Conservation (phyloP, 2,797 vertebrate genomes). For the Rhinogobio ventralis region DNA sequence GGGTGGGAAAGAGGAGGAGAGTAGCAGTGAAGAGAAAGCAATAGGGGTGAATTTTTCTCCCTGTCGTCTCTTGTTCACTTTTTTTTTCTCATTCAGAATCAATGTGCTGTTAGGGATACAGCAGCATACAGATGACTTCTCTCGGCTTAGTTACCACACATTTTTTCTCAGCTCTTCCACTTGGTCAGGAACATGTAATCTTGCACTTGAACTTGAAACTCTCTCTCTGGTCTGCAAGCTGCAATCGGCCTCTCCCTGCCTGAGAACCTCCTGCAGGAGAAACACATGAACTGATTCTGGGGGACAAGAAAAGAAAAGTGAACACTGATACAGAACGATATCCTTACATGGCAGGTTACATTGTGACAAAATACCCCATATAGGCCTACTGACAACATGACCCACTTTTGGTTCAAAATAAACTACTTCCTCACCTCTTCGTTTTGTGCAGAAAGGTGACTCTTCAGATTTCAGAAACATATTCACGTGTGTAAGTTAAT, state of each 20-base stretch:
- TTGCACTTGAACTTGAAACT: constrained; percentile 60
- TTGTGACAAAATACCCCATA: not conserved
- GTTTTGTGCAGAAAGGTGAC: not conserved
- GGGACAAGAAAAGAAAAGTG: constrained; percentile 36
- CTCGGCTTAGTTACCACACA: not conserved
- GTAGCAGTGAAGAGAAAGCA: constrained; percentile 48
- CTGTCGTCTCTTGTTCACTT: constrained; percentile 37
- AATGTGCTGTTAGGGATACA: not conserved
- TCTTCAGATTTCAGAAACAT: not conserved
- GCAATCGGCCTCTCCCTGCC: constrained; percentile 44
- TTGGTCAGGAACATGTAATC: constrained; percentile 40
- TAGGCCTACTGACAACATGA: not conserved
- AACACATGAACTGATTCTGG: constrained; percentile 14
- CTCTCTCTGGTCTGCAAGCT: constrained; percentile 38
- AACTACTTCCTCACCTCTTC: not conserved
- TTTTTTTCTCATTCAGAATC: constrained; percentile 31
- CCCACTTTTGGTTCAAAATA: not conserved
- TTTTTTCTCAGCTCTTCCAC: constrained; percentile 29
- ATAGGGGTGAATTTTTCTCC: constrained; percentile 46
- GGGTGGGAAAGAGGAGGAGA: constrained; percentile 67
- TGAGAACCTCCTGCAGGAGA: constrained; percentile 25
- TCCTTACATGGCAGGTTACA: not conserved
- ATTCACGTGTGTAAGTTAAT: not conserved
- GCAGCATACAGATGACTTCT: not conserved
- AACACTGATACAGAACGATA: constrained; percentile 1